A percentile compares a stretch with the other conserved stretches of the same genome.
Evolutionary conservation across 2,797 vertebrate genomes (phyloP).

Genomic region (Echeneis naucrates): DNA sequence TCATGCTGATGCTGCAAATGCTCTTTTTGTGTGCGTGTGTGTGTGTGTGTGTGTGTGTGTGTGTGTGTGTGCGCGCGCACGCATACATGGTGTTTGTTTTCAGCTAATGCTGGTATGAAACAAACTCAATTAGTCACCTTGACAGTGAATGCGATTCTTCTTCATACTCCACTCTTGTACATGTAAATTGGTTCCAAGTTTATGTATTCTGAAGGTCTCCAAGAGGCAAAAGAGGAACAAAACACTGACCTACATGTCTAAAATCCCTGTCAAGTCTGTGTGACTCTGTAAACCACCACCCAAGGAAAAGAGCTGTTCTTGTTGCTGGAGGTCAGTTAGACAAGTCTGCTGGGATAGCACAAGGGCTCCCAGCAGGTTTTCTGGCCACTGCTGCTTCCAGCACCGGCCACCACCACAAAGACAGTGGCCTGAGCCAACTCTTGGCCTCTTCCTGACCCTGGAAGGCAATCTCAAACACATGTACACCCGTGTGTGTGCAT

Average conservation of each 20-base stretch:
- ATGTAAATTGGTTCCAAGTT: conserved; percentile 48
- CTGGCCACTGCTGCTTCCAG: conserved; percentile 62
- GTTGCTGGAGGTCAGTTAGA: conserved; percentile 73
- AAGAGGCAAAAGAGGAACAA: conserved; percentile 18
- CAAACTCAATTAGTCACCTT: conserved; percentile 43
- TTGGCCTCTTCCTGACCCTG: conserved; percentile 67
- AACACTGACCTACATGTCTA: conserved; percentile 47
- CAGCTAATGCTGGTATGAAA: conserved; percentile 32
- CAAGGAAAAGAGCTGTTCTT: conserved; percentile 55
- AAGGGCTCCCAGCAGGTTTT: conserved; percentile 70
- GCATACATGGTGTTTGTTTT: conserved; percentile 53
- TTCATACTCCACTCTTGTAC: conserved; percentile 40
- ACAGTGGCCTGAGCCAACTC: conserved; percentile 74
- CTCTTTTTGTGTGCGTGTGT: conserved; percentile 30
- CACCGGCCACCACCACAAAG: conserved; percentile 77
- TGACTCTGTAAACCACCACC: conserved; percentile 35
- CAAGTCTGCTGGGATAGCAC: conserved; percentile 66
- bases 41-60: conserved; percentile 27
- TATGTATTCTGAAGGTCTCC: conserved; percentile 53
- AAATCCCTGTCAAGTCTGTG: conserved; percentile 54
- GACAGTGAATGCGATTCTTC: conserved; percentile 41
- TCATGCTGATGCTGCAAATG: conserved; percentile 38
- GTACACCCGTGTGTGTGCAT: conserved; percentile 41
- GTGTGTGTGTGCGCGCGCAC: too few relatives aligned
- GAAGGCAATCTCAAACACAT: conserved; percentile 57